Percentiles rank a stretch among this genome's conserved stretches.
Conservation (phyloP, 2,797 vertebrate genomes). For the Bradypodion ventrale region DNA sequence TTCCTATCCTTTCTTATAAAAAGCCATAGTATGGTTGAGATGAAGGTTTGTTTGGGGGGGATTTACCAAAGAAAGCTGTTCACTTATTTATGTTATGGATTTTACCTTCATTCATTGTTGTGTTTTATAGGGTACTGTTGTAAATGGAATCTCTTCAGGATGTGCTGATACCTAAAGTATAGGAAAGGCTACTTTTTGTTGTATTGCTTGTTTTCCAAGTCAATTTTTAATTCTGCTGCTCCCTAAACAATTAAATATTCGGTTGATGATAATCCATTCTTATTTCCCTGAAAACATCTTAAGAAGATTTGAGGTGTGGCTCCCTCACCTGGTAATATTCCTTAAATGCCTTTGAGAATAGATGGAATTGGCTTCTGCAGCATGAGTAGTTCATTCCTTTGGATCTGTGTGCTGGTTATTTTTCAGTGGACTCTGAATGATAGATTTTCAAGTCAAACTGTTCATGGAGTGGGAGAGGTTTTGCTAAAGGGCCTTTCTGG, state of each 20-base stretch:
- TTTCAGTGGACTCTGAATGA: neutral
- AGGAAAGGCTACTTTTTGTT: no score
- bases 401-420: neutral
- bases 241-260: neutral
- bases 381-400: neutral
- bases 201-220: no score
- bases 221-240: no score
- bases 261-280: neutral
- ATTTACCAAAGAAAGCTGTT: no score
- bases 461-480: neutral
- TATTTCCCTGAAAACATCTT: slow-evolving; percentile 38
- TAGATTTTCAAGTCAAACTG: neutral
- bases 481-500: neutral
- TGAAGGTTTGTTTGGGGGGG: neutral
- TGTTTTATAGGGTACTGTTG: no score
- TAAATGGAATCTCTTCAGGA: no score
- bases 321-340: slow-evolving; percentile 40
- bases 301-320: slow-evolving; percentile 25
- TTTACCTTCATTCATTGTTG: no score
- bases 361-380: neutral
- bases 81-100: no score
- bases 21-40: neutral
- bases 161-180: no score
- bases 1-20: neutral
- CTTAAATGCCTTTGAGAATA: neutral